Percentiles rank a stretch among this genome's conserved stretches.
Evolutionary conservation across 1,140 invertebrate genomes (phyloP).

Genomic region (Homarus americanus): DNA sequence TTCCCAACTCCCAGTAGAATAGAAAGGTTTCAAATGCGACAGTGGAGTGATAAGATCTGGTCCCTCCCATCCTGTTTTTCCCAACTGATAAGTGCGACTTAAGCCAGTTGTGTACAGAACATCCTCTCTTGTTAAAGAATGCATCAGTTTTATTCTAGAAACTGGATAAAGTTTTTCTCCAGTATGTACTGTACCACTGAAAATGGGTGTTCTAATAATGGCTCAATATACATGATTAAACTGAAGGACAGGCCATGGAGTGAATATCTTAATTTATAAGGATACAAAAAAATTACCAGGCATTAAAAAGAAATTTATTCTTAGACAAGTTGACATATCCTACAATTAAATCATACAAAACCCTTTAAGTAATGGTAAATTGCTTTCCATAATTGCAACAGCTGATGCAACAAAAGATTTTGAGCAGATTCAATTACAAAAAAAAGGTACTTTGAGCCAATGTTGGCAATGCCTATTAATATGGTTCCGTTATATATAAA

Average conservation of each 20-base stretch:
- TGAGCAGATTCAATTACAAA: conserved; percentile 68
- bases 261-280: not conserved
- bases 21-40: too few species aligned
- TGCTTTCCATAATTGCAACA: conserved; percentile 48
- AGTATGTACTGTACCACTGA: too few species aligned
- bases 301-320: conserved; percentile 73
- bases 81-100: too few species aligned
- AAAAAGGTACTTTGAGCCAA: conserved; percentile 64
- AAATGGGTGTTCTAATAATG: too few species aligned
- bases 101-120: not conserved
- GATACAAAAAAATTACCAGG: conserved; percentile 47
- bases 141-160: not conserved
- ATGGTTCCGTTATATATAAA: conserved; percentile 64
- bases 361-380: conserved; percentile 57
- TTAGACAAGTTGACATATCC: conserved; percentile 70
- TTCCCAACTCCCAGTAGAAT: too few species aligned
- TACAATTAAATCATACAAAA: conserved; percentile 71
- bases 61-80: too few species aligned
- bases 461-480: conserved; percentile 40
- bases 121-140: not conserved
- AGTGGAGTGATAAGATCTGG: too few species aligned
- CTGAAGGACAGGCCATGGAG: too few species aligned
- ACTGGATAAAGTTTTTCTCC: not conserved
- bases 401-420: conserved; percentile 69
- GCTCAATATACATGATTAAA: too few species aligned